phyloP scores from a whole-genome alignment of 1,140 invertebrate species.

The Manduca sexta region DNA sequence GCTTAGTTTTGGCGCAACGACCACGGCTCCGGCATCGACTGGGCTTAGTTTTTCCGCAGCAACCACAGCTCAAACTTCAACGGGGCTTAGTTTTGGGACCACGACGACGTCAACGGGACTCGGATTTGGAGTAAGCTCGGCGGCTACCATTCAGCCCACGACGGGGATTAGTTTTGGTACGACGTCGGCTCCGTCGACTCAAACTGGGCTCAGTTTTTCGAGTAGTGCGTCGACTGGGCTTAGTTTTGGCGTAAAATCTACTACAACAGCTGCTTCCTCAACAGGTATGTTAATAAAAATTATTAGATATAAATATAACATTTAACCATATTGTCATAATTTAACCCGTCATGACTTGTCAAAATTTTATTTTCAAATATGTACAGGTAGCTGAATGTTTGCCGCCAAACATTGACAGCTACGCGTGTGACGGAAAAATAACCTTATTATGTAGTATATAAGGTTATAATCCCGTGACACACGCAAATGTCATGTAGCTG shows the following conservation, averaged over 20 bases:
- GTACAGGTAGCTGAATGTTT: too few species aligned
- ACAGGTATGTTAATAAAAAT: conserved; percentile 8
- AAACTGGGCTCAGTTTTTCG: conserved; percentile 15
- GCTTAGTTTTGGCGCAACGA: background rate
- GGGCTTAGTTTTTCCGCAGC: conserved; percentile 36
- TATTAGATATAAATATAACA: too few species aligned
- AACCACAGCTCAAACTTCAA: conserved; percentile 14
- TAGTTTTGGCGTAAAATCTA: conserved; percentile 9
- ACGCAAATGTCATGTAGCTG: too few species aligned
- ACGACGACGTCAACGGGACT: conserved; percentile 15
- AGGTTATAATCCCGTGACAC: too few species aligned
- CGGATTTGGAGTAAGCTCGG: background rate
- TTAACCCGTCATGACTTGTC: too few species aligned
- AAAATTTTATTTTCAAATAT: too few species aligned
- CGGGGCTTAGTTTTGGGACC: conserved; percentile 24
- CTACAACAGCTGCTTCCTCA: background rate
- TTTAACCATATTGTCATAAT: too few species aligned
- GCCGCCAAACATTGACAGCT: too few species aligned
- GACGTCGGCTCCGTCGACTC: conserved; percentile 7
- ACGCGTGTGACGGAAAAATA: too few species aligned
- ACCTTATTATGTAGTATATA: too few species aligned
- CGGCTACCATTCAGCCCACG: conserved; percentile 1
- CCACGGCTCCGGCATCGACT: conserved; percentile 16
- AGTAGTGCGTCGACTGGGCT: background rate
- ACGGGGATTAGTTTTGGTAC: conserved; percentile 20